Evolutionary conservation across 2,888 invertebrate genomes (phyloP), one percentile per base, ranked within the genome.

Genomic region (Tiliacea aurago): DNA sequence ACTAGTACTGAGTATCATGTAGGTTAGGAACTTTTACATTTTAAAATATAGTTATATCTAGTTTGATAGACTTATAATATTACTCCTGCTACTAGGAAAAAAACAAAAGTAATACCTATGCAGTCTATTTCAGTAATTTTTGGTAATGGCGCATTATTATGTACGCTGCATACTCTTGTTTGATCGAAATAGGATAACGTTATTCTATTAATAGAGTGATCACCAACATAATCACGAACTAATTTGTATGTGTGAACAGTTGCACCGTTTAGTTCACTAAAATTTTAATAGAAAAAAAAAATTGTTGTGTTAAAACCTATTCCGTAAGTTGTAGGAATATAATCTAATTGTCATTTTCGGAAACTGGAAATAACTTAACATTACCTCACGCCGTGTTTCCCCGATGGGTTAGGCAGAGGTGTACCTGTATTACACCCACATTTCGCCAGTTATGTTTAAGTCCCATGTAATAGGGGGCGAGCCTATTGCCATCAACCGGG

Each of bases 161-260:
- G 70, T 51, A 71, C 41, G 56, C 23, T 18, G 69, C 68, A 58
- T 61, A 53, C 9, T 37, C 53, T 65, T 73, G 55, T 75, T 84
- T 86, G 91, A 93, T 92, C 82, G 87, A 89, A 90, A 91, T 91
- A 84, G 86, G 83, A 90, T 90, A 89, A 90, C 89, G 89, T 91
- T 88, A 85, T 81, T 66, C 75, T 84, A 84, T 81, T 90, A 90
- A 92, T 90, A 89, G 73, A 85, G 84, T 86, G 83, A 88, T 92
- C 82, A 88, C 74, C 73, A 91, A 86, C 73, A 83, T 84, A 63
- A 88, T 90, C 93, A 93, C 92, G 92, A 86, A 76, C 84, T 77
- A 72, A 83, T 93, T 93, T 84, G 92, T 93, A 92, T 93, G 93
- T 93, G 93, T 88, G 92, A 93, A 91, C 87, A 74, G 80, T 37